These are phyloP conservation scores for Bicyclus anynana DNA, from an alignment of 1,140 invertebrate species.

Conservation along the genomic window DNA sequence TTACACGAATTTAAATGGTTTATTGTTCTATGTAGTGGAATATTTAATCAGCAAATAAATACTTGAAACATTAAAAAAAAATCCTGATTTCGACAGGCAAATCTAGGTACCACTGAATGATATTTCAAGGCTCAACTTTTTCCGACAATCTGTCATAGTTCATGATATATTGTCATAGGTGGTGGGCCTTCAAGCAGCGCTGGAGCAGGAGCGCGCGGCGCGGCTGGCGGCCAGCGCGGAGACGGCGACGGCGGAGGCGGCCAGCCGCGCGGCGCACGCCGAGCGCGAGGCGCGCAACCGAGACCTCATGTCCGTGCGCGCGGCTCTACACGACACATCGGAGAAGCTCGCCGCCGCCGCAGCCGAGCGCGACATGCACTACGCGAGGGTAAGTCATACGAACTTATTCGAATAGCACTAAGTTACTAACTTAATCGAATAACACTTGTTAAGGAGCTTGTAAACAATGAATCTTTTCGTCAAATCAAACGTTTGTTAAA, in stretches of 20 bases:
- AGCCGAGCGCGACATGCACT: slow-evolving; percentile 63
- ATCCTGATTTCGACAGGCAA: too few relatives aligned
- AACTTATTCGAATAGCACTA: too few relatives aligned
- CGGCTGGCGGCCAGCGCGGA: slow-evolving; percentile 55
- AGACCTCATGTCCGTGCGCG: slow-evolving; percentile 46
- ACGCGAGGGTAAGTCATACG: slow-evolving; percentile 43
- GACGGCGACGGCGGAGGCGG: slow-evolving; percentile 59
- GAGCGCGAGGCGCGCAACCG: slow-evolving; percentile 56
- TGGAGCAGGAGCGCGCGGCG: slow-evolving; percentile 92
- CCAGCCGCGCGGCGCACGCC: slow-evolving; percentile 49
- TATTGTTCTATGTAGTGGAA: too few relatives aligned
- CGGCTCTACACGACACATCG: slow-evolving; percentile 55
- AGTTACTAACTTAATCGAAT: too few relatives aligned
- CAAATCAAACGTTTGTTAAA: too few relatives aligned
- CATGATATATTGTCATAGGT: slow-evolving; percentile 48
- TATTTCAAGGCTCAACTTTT: too few relatives aligned
- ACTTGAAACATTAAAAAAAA: too few relatives aligned
- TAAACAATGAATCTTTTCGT: too few relatives aligned
- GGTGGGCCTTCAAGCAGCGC: slow-evolving; percentile 87
- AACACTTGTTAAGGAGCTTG: too few relatives aligned
- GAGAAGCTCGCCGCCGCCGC: slow-evolving; percentile 60
- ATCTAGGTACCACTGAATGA: too few relatives aligned
- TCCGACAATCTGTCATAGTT: neutral
- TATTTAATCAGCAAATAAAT: too few relatives aligned
- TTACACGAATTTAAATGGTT: too few relatives aligned